Evolutionary conservation across 2,797 vertebrate genomes (phyloP).

Genomic region (Otolemur crassicaudatus): DNA sequence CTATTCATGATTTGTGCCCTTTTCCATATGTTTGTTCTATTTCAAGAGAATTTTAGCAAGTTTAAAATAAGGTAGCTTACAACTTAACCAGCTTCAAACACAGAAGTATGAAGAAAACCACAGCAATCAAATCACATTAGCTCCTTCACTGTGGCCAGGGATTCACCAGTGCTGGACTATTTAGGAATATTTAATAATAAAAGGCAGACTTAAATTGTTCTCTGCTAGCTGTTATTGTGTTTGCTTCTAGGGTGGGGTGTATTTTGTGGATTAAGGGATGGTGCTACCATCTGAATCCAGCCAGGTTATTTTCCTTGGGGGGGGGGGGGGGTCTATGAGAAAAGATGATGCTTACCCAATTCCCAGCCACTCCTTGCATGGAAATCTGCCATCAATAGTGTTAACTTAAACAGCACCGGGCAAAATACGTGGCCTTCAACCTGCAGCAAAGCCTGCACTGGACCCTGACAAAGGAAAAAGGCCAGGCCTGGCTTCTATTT

Average conservation of each 20-base stretch:
- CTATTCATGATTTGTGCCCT: neutral
- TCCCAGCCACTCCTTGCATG: neutral
- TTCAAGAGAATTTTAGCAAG: neutral
- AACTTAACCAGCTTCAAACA: neutral
- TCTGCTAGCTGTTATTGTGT: neutral
- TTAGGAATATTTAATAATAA: neutral
- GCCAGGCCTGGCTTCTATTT: neutral
- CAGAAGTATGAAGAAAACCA: neutral
- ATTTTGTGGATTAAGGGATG: neutral
- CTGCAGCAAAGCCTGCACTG: neutral
- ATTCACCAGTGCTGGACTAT: neutral
- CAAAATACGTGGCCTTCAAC: conserved; percentile 38
- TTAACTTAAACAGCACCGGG: conserved; percentile 37
- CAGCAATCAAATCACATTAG: neutral
- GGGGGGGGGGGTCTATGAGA: neutral
- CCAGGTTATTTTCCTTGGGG: neutral
- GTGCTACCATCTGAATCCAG: neutral
- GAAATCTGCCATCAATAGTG: neutral
- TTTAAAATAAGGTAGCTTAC: neutral
- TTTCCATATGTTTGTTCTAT: too few relatives aligned
- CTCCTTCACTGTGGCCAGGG: neutral
- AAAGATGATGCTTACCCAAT: neutral
- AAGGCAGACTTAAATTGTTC: neutral
- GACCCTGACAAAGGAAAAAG: neutral
- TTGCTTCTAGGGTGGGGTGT: neutral